Evolutionary conservation across 2,113 vertebrate species (phyloP).

Genomic region (Cacatua alba): DNA sequence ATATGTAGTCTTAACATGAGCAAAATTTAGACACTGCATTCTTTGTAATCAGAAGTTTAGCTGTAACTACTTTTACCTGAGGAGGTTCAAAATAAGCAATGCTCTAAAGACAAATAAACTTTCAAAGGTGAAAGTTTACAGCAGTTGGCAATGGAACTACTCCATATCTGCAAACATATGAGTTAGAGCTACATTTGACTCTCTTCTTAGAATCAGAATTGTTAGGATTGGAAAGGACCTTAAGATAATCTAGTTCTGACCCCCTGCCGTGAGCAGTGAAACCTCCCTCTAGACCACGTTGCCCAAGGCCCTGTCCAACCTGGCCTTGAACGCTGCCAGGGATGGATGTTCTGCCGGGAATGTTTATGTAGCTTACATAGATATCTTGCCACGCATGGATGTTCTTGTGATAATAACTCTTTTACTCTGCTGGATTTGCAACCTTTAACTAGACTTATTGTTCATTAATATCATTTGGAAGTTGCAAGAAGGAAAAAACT

Average conservation of each 20-base stretch:
- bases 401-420: not conserved
- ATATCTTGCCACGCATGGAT: not conserved
- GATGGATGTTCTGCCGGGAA: not conserved
- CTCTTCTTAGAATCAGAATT: not conserved
- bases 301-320: not conserved
- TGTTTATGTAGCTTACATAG: not conserved
- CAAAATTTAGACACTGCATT: not conserved
- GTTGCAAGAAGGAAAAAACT: not conserved
- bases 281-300: not conserved
- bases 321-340: not conserved
- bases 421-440: not conserved
- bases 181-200: not conserved
- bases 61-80: not conserved
- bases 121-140: not conserved
- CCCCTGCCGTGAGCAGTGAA: not conserved
- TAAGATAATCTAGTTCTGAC: not conserved
- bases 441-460: not conserved
- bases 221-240: not conserved
- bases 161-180: not conserved
- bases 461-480: not conserved
- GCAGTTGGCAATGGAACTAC: not conserved
- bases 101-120: not conserved
- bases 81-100: not conserved
- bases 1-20: not conserved
- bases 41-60: not conserved